A percentile compares a stretch with the other conserved stretches of the same genome.
These are phyloP conservation scores for Zosterops japonicus DNA, from an alignment of 2,113 vertebrate species.

Conservation along the genomic window DNA sequence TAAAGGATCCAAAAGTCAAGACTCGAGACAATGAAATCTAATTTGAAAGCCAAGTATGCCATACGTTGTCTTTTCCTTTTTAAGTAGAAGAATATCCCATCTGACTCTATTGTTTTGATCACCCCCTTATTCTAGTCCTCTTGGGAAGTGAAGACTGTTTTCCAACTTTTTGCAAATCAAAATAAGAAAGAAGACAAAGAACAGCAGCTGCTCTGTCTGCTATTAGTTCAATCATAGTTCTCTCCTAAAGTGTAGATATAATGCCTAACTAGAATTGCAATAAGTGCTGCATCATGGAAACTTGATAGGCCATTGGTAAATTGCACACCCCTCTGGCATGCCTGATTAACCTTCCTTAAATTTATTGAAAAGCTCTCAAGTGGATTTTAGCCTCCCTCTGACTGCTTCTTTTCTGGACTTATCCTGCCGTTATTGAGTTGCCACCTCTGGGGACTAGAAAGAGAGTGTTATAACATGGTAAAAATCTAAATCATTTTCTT, in stretches of 20 bases:
- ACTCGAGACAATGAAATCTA: neutral
- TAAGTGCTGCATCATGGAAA: neutral
- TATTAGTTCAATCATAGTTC: neutral
- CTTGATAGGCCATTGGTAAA: neutral
- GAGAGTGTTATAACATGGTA: neutral
- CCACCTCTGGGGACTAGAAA: neutral
- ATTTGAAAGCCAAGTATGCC: neutral
- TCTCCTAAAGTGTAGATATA: neutral
- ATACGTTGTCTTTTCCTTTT: neutral
- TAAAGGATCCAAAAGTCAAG: neutral
- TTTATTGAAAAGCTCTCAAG: neutral
- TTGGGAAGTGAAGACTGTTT: neutral
- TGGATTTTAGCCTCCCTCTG: neutral
- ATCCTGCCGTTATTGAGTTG: neutral
- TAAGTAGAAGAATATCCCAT: neutral
- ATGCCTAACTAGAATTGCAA: neutral
- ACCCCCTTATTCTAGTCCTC: neutral
- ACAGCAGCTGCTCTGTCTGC: neutral
- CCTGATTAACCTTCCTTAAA: neutral
- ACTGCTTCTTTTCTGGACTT: neutral
- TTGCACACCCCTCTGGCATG: neutral
- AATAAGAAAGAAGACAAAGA: neutral
- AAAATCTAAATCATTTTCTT: neutral
- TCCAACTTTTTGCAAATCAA: neutral
- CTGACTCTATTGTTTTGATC: neutral